phyloP scores from a whole-genome alignment of 2,797 vertebrate genomes.

The Squalus acanthias region DNA sequence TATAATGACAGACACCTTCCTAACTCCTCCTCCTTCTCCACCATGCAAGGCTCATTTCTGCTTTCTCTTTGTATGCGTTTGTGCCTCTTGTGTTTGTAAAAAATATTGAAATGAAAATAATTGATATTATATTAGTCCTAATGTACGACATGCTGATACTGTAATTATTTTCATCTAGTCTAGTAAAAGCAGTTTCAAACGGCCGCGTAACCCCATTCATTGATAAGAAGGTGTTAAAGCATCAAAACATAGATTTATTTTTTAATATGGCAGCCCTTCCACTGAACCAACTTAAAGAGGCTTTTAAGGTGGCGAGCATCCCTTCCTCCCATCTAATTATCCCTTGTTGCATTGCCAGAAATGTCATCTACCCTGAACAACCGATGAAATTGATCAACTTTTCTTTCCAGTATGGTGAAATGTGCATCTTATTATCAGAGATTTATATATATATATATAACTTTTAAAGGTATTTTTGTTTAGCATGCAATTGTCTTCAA shows the following conservation, averaged over 20 bases:
- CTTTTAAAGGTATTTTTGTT: not conserved
- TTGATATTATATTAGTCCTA: not conserved
- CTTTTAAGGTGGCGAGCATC: not conserved
- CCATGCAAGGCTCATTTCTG: slow-evolving; percentile 33
- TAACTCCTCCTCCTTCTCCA: slow-evolving; percentile 53
- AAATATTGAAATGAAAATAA: not conserved
- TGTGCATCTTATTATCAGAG: not conserved
- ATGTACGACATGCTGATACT: not conserved
- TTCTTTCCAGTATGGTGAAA: not conserved
- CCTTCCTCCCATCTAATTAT: not conserved
- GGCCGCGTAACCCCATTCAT: not conserved
- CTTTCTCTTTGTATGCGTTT: not conserved
- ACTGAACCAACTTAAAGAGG: not conserved
- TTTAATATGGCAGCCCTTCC: not conserved
- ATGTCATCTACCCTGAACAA: not conserved
- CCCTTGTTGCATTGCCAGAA: not conserved
- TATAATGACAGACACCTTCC: slow-evolving; percentile 78
- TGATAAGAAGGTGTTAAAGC: not conserved
- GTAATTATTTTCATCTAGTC: not conserved
- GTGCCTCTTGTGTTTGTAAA: not conserved
- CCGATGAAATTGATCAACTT: not conserved
- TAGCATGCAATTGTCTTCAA: not conserved
- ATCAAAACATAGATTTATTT: not conserved
- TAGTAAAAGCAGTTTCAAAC: not conserved
- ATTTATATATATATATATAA: not conserved